Base-by-base conservation (phyloP, 2,113 vertebrate genomes). In the Mionectes macconnelli region DNA sequence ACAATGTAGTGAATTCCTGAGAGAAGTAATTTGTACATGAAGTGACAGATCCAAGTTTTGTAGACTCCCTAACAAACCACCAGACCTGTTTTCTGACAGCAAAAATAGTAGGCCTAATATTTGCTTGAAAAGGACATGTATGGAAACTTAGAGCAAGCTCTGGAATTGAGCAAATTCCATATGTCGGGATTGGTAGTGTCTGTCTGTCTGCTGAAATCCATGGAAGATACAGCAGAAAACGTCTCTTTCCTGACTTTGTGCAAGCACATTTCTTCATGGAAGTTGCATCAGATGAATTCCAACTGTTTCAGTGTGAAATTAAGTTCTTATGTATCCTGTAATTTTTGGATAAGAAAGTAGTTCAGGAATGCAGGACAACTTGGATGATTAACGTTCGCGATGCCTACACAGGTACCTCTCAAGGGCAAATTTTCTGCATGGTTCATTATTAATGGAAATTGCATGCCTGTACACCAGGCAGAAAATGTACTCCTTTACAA, bases 361-460 rank as follows among this genome's bases (percentile, higher is more conserved):
- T 52, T 91, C 30, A 74, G 24, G 53, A 56, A 55, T 64, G 47
- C 30, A 44, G 53, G 67, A 44, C 50, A 55, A 91, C 55, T 94
- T 95, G n/a, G 91, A 90, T 74, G 56, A 93, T 89, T 77, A 92
- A 83, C 69, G 39, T 84, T 84, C 94, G 33, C 77, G 39, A 82
- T 59, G 23, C 13, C 60, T 94, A 44, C 74, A 60, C 12, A 39
- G 68, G 88, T 47, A 94, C 50, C 9, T 94, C 94, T 94, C 70
- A 89, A 92, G 81, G 68, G 39, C 84, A 68, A 73, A 21, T 78
- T 87, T 78, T 78, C 66, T 63, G 22, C 40, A 19, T 77, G 49
- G 45, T 78, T 97, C 86, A 96, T 90, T 93, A 44, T 90, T 93
- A 62, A 90, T 76, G 44, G 63, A 89, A 94, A 96, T 79, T 70